phyloP scores from a whole-genome alignment of 2,888 invertebrate species.

The Pandemis corylana region DNA sequence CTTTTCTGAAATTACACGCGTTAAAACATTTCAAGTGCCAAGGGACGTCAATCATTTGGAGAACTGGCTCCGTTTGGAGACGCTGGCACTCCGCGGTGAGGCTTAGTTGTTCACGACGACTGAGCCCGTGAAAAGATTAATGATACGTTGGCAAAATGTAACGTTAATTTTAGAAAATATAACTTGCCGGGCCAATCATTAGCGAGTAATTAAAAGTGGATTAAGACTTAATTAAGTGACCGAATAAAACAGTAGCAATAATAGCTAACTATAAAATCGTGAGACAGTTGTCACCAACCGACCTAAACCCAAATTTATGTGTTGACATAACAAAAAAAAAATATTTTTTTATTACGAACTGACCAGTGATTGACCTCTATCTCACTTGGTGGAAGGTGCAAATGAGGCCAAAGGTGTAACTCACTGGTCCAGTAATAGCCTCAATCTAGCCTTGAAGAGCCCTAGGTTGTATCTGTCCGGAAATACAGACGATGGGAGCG shows the following conservation, averaged over 20 bases:
- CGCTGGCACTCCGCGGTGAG: conserved; percentile 5
- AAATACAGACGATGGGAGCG: too few species aligned
- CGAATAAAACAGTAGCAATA: background rate
- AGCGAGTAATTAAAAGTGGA: conserved; percentile 31
- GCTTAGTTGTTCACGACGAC: conserved; percentile 1
- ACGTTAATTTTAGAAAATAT: conserved; percentile 24
- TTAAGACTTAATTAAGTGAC: conserved; percentile 6
- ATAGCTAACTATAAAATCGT: background rate
- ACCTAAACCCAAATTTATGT: too few species aligned
- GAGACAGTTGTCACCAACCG: background rate
- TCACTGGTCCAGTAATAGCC: too few species aligned
- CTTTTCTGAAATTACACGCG: conserved; percentile 30
- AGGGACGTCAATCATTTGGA: background rate
- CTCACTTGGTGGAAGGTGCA: too few species aligned
- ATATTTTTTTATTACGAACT: too few species aligned
- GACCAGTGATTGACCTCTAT: too few species aligned
- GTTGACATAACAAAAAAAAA: too few species aligned
- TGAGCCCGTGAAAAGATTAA: conserved; percentile 27
- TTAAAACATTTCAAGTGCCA: conserved; percentile 17
- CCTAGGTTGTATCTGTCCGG: too few species aligned
- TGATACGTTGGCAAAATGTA: conserved; percentile 21
- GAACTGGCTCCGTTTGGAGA: conserved; percentile 16
- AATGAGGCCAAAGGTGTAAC: too few species aligned
- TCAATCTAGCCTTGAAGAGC: too few species aligned
- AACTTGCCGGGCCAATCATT: conserved; percentile 21